These are phyloP conservation scores for Aviceda subcristata DNA, from an alignment of 2,113 vertebrate species.

Conservation along the genomic window DNA sequence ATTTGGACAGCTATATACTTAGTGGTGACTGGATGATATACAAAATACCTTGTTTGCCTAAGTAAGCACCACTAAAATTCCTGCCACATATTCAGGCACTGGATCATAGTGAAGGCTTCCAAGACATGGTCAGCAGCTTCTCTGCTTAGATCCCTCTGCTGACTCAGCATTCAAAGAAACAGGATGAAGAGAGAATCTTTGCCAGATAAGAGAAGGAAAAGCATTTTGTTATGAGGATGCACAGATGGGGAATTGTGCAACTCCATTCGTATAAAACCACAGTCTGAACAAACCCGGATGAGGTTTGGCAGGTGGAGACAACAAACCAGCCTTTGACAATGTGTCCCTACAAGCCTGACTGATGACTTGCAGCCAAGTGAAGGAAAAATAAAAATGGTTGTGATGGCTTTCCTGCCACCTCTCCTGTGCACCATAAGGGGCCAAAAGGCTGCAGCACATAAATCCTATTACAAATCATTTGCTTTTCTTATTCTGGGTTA, in stretches of 20 bases:
- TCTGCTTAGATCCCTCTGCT: neutral
- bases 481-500: neutral
- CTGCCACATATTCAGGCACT: neutral
- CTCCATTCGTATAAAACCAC: neutral
- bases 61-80: constrained; percentile 1
- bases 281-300: neutral
- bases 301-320: neutral
- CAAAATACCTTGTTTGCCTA: constrained; percentile 6
- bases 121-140: neutral
- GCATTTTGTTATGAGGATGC: neutral
- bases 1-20: neutral
- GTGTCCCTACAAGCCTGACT: neutral
- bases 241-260: neutral
- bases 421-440: neutral
- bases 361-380: neutral
- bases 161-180: neutral
- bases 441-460: neutral
- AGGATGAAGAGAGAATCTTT: neutral
- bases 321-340: neutral
- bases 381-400: neutral
- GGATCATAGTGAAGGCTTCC: neutral
- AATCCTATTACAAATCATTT: neutral
- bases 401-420: neutral
- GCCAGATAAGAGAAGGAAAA: neutral
- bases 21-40: neutral